Evolutionary conservation across 2,888 invertebrate genomes (phyloP).

Genomic region (Bellardia pandia): DNA sequence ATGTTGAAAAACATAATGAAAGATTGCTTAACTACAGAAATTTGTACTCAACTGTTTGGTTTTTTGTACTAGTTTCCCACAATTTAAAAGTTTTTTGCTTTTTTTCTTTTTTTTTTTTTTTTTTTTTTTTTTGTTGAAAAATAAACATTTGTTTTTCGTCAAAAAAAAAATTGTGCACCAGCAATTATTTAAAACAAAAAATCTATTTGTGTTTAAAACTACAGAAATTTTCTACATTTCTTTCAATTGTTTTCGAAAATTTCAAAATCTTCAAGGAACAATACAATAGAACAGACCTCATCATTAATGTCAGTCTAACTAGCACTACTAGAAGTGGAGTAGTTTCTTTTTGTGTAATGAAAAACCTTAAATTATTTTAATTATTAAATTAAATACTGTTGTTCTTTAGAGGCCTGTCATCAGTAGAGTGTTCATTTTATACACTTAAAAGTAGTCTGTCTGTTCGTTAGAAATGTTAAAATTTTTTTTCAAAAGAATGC

Average conservation of each 20-base stretch:
- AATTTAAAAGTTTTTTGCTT: not conserved
- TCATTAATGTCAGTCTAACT: not conserved
- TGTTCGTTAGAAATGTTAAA: not conserved
- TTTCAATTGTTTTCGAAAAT: not conserved
- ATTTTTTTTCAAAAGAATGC: not conserved
- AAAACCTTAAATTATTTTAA: not conserved
- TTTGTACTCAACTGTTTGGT: not conserved
- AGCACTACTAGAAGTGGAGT: not conserved
- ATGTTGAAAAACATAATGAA: constrained; percentile 38
- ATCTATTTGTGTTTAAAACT: not conserved
- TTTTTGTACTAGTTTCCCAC: too few species aligned
- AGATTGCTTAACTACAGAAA: constrained; percentile 27
- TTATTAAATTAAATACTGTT: constrained; percentile 1
- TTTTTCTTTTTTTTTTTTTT: not conserved
- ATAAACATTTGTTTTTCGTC: constrained; percentile 67
- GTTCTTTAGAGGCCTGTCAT: not conserved
- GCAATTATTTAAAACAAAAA: not conserved
- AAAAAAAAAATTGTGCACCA: constrained; percentile 25
- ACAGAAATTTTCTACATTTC: not conserved
- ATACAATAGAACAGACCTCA: not conserved
- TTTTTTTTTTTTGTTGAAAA: not conserved
- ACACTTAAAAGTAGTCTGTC: not conserved
- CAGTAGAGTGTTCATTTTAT: not conserved
- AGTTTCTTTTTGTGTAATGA: not conserved
- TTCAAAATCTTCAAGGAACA: not conserved